These are phyloP conservation scores for Cyanoramphus novaezelandiae DNA, from an alignment of 2,113 vertebrate genomes.

Conservation along the genomic window DNA sequence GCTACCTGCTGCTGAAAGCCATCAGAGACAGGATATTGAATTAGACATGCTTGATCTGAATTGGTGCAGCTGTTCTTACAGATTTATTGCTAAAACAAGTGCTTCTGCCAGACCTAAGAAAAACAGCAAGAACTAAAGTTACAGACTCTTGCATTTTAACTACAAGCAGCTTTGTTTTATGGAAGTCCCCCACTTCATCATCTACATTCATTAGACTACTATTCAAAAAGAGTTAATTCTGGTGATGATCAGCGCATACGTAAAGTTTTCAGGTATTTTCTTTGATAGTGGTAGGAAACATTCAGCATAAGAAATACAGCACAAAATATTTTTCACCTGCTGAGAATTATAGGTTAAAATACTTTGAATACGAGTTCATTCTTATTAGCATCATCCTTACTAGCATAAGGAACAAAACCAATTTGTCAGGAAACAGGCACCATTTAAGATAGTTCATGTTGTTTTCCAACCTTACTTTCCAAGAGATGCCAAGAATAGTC, in stretches of 20 bases:
- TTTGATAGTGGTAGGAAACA: neutral
- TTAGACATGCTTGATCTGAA: neutral
- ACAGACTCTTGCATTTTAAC: neutral
- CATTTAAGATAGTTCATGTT: neutral
- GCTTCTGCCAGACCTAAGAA: neutral
- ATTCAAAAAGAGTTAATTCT: neutral
- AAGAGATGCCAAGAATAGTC: neutral
- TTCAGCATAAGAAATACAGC: neutral
- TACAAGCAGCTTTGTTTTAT: neutral
- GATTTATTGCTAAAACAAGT: conserved; percentile 7
- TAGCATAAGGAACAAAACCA: neutral
- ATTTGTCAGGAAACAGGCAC: neutral
- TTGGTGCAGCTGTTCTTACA: neutral
- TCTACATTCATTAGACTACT: neutral
- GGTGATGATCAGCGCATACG: fast-evolving
- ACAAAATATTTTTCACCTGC: neutral
- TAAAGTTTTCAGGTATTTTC: neutral
- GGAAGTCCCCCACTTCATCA: neutral
- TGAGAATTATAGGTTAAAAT: neutral
- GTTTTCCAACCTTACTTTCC: neutral
- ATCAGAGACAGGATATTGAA: conserved; percentile 15
- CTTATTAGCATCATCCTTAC: neutral
- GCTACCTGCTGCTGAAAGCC: neutral
- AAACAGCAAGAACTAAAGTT: neutral
- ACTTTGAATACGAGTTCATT: neutral